These are phyloP conservation scores for Lonchura striata DNA, from an alignment of 2,113 vertebrate genomes.

Conservation along the genomic window DNA sequence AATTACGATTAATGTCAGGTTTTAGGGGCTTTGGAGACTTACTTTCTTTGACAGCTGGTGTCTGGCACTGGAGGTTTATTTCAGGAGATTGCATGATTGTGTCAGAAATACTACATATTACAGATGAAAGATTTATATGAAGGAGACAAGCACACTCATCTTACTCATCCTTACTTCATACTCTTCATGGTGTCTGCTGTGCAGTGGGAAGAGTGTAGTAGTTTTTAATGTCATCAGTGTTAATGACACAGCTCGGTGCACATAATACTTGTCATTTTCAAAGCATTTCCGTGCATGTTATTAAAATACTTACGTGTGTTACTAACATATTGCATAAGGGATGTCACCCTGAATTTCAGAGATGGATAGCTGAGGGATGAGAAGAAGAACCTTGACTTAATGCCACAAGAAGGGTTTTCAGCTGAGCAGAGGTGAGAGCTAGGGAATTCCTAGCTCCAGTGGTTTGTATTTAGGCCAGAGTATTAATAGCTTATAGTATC, in stretches of 20 bases:
- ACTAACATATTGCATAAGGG: neutral
- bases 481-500: conserved; percentile 33
- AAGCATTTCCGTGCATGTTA: neutral
- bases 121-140: neutral
- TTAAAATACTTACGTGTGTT: neutral
- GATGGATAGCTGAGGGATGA: neutral
- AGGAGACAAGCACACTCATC: neutral
- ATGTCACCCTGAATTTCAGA: neutral
- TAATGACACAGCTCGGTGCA: neutral
- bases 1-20: neutral
- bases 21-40: neutral
- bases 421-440: conserved; percentile 8
- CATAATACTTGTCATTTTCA: neutral
- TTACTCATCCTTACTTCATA: neutral
- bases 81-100: neutral
- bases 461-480: conserved; percentile 26
- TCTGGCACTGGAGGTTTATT: neutral
- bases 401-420: neutral
- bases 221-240: neutral
- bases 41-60: neutral
- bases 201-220: neutral
- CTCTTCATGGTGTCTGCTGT: neutral
- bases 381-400: neutral
- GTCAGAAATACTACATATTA: neutral
- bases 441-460: conserved; percentile 9